Conservation (phyloP, 1,140 invertebrate species). For the Mesaphorura yosii region DNA sequence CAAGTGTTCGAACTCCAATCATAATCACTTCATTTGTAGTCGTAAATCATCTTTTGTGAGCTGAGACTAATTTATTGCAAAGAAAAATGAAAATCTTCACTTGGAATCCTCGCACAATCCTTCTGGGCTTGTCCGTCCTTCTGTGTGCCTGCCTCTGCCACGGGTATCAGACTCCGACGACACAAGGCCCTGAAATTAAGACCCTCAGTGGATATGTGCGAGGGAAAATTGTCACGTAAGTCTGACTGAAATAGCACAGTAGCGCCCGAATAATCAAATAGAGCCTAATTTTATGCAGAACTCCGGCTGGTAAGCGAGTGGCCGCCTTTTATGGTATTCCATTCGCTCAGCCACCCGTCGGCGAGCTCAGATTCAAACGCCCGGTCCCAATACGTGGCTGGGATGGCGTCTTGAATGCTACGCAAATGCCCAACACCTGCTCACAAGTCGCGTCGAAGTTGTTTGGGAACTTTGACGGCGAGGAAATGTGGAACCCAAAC, state of each 20-base stretch:
- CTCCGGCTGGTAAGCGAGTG: conserved; percentile 56
- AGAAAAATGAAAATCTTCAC: no score
- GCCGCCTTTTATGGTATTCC: conserved; percentile 88
- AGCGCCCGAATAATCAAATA: background rate
- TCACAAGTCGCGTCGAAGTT: conserved; percentile 13
- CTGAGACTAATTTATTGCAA: no score
- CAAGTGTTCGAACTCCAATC: no score
- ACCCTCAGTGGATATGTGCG: conserved; percentile 65
- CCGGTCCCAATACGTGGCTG: conserved; percentile 73
- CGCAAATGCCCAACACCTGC: conserved; percentile 65
- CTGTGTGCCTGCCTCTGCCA: no score
- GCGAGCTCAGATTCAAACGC: conserved; percentile 70
- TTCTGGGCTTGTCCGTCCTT: no score
- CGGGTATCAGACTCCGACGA: background rate
- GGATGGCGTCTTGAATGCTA: conserved; percentile 69
- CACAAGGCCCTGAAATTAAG: conserved; percentile 54
- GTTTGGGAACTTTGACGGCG: conserved; percentile 58
- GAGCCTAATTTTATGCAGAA: conserved; percentile 1
- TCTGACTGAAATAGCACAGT: background rate
- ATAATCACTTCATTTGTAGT: no score
- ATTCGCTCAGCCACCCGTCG: conserved; percentile 79
- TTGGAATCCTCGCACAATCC: no score
- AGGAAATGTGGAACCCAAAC: conserved; percentile 90
- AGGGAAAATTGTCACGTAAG: conserved; percentile 38
- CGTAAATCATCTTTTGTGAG: no score